These are phyloP conservation scores for Zeugodacus cucurbitae DNA, from an alignment of 1,140 invertebrate genomes.

Conservation along the genomic window DNA sequence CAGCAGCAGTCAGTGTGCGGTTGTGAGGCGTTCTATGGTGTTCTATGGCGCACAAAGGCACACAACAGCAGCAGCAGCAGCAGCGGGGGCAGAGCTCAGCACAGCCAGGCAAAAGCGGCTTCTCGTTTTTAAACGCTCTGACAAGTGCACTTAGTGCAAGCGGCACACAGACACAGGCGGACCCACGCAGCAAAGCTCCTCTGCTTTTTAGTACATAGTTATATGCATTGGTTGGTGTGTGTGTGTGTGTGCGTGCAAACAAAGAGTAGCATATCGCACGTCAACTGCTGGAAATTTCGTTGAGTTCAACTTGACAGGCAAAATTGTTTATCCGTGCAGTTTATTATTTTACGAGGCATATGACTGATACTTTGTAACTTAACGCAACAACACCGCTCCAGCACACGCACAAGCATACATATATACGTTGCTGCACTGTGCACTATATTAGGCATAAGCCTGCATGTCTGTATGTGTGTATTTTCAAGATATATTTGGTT, in stretches of 20 bases:
- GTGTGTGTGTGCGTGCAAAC: background rate
- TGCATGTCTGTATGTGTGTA: too few relatives aligned
- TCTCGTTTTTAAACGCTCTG: constrained; percentile 11
- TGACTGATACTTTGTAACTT: constrained; percentile 21
- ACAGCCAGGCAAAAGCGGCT: background rate
- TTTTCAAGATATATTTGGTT: too few relatives aligned
- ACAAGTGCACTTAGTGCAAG: constrained; percentile 28
- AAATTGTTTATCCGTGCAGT: constrained; percentile 32
- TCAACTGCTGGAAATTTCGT: constrained; percentile 4
- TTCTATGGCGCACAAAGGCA: background rate
- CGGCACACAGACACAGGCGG: background rate
- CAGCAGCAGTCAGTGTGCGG: constrained; percentile 21
- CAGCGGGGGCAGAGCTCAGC: background rate
- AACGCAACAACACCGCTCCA: background rate
- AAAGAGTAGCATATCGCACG: background rate
- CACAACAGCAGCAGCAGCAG: background rate
- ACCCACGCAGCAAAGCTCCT: background rate
- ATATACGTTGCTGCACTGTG: background rate
- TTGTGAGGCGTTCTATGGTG: background rate
- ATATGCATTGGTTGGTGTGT: background rate
- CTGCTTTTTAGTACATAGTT: background rate
- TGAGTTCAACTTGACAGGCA: constrained; percentile 34
- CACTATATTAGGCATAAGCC: background rate
- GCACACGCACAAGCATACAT: background rate
- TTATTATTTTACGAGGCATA: constrained; percentile 34